Evolutionary conservation across 2,113 vertebrate genomes (phyloP).

Genomic region (Heterochromis multidens): DNA sequence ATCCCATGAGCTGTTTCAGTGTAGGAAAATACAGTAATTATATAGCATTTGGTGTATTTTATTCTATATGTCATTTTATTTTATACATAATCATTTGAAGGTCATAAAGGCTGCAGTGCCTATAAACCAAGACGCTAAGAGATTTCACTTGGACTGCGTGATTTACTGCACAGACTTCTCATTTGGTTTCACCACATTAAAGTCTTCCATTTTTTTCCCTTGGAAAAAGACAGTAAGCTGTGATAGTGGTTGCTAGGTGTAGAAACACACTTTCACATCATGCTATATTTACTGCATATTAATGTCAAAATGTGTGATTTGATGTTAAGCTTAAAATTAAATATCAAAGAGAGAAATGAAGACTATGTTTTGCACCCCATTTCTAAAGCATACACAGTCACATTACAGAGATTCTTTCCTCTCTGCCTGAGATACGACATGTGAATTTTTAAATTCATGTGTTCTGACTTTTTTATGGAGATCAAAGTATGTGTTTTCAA

Average conservation of each 20-base stretch:
- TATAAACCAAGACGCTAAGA: neutral
- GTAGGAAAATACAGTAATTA: neutral
- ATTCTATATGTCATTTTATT: neutral
- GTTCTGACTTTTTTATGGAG: neutral
- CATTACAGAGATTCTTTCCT: neutral
- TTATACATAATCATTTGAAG: neutral
- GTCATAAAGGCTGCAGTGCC: neutral
- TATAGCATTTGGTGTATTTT: neutral
- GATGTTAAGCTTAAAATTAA: neutral
- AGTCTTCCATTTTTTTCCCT: neutral
- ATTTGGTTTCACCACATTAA: neutral
- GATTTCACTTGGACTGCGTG: fast-evolving
- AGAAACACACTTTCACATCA: neutral
- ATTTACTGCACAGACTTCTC: neutral
- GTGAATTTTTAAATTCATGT: neutral
- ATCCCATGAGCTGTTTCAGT: neutral
- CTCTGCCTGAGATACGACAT: neutral
- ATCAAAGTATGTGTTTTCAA: neutral
- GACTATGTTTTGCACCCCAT: neutral
- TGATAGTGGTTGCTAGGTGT: neutral
- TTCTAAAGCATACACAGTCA: neutral
- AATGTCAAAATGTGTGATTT: neutral
- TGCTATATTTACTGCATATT: neutral
- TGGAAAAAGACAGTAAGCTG: neutral
- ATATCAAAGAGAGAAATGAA: neutral